Evolutionary conservation across 2,888 invertebrate species (phyloP).

Genomic region (Melieria crassipennis): DNA sequence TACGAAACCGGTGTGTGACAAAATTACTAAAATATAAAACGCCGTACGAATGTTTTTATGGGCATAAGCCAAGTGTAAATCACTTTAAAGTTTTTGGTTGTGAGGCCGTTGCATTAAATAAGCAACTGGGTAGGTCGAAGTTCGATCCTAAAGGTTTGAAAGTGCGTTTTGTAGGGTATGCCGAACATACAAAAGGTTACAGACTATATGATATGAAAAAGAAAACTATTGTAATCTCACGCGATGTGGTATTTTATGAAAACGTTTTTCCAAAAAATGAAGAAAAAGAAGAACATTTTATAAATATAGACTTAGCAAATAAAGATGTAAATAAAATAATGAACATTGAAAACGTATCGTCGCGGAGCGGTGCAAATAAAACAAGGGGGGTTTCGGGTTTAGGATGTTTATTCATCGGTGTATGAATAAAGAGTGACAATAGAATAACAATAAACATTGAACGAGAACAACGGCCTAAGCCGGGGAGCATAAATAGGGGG

Average conservation of each 20-base stretch:
- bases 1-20: slow-evolving; percentile 35
- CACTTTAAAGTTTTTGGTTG: slow-evolving; percentile 29
- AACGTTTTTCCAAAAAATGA: neutral
- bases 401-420: too few relatives aligned
- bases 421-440: too few relatives aligned
- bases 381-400: too few relatives aligned
- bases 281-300: neutral
- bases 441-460: too few relatives aligned
- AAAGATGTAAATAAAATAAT: neutral
- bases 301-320: neutral
- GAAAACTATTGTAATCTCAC: neutral
- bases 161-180: slow-evolving; percentile 29
- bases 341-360: too few relatives aligned
- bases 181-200: slow-evolving; percentile 27
- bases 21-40: slow-evolving; percentile 32
- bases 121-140: slow-evolving; percentile 10
- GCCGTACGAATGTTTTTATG: slow-evolving; percentile 36
- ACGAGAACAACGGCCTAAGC: too few relatives aligned
- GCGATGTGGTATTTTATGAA: neutral
- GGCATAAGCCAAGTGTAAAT: slow-evolving; percentile 29
- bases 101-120: slow-evolving; percentile 3
- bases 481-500: too few relatives aligned
- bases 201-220: slow-evolving; percentile 21
- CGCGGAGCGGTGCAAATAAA: too few relatives aligned
- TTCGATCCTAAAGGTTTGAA: neutral